Evolutionary conservation across 2,113 vertebrate genomes (phyloP), one percentile per base, ranked within the genome.

Genomic region (Stictonetta naevosa): DNA sequence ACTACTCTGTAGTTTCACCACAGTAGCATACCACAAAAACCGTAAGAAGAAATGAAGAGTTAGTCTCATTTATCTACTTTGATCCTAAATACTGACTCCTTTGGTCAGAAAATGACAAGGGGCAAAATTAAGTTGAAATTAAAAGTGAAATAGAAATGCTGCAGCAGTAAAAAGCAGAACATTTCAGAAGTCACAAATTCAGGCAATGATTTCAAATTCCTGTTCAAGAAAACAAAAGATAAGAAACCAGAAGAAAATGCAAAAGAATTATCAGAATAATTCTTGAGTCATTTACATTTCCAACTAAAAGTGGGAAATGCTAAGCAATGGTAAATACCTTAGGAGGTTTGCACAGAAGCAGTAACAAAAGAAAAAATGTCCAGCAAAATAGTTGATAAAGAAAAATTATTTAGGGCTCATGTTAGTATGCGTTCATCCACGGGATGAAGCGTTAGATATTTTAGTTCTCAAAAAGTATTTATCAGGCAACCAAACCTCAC

Each of bases 1-100:
- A 11, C 21, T 11, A 36, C n/a, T 53, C n/a, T 8, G 10, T 48
- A 62, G 31, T 7, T 50, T 33, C 36, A 13, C 31, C 40, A 36
- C 23, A n/a, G 55, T 26, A 28, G 62, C 0, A 1, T 17, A 42
- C 28, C 22, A 28, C 1, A 2, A 21, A 33, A 66, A n/a, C 36
- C n/a, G n/a, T n/a, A 38, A 9, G 36, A 6, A 59, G 13, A 73
- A 66, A 40, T 22, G 0, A 44, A 38, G 13, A 25, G 17, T 7
- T 72, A 40, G 16, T 34, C n/a, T 83, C 5, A 16, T 8, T 2
- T 18, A 36, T 2, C 13, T 40, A 19, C 20, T 28, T 64, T 28
- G 13, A 71, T 59, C 59, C 8, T 50, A 50, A 59, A 34, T 23
- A 58, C 28, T 11, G 48, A 56, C 6, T 38, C 22, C 26, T 56